These are phyloP conservation scores for Cremastinae sp. DNA, from an alignment of 2,888 invertebrate genomes.

Conservation along the genomic window DNA sequence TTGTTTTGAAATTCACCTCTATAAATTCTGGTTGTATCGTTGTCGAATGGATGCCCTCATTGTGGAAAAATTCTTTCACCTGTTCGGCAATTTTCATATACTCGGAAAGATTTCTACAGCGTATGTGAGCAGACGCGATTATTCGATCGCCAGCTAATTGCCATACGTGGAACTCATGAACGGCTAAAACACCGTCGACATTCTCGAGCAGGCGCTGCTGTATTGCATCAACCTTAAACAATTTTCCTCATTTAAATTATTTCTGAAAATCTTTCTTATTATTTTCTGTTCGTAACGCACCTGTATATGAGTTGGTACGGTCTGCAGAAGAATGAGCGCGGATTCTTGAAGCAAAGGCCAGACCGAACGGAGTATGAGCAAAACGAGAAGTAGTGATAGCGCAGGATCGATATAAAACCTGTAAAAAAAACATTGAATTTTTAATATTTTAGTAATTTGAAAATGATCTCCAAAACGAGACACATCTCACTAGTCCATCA, in stretches of 20 bases:
- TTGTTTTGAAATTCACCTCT: conserved; percentile 84
- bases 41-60: conserved; percentile 98
- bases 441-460: background rate
- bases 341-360: conserved; percentile 97
- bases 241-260: background rate
- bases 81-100: conserved; percentile 98
- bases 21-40: conserved; percentile 99
- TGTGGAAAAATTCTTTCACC: conserved; percentile 98
- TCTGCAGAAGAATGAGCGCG: conserved; percentile 96
- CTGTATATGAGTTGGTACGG: conserved; percentile 98
- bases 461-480: background rate
- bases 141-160: conserved; percentile 97
- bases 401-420: conserved; percentile 95
- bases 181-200: conserved; percentile 96
- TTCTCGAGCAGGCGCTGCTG: conserved; percentile 92
- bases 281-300: conserved; percentile 67
- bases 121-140: conserved; percentile 98
- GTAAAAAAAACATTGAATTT: background rate
- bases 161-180: conserved; percentile 99
- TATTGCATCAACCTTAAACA: conserved; percentile 88
- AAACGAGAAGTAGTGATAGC: conserved; percentile 93
- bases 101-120: conserved; percentile 95
- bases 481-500: no score
- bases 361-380: conserved; percentile 92
- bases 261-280: background rate